Conservation (phyloP, 2,113 vertebrate genomes). For the Ictidomys tridecemlineatus region DNA sequence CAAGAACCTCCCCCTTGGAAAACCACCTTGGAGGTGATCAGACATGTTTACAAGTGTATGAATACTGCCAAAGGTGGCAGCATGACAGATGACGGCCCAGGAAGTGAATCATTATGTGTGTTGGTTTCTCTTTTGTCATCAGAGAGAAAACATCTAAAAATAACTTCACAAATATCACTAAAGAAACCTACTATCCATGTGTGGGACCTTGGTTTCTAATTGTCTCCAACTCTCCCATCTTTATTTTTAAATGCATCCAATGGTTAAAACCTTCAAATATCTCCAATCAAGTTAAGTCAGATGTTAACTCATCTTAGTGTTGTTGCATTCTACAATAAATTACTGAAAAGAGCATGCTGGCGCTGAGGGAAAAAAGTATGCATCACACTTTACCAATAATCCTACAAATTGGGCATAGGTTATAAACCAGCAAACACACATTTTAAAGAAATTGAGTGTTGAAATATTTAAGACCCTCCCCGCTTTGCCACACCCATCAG, state of each 20-base stretch:
- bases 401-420: conserved; percentile 33
- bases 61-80: background rate
- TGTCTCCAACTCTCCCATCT: background rate
- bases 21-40: background rate
- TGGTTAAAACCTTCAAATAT: conserved; percentile 68
- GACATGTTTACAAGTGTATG: background rate
- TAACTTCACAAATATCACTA: conserved; percentile 30
- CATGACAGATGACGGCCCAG: background rate
- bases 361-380: background rate
- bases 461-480: conserved; percentile 52
- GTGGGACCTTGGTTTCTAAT: background rate
- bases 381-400: conserved; percentile 15
- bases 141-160: conserved; percentile 51
- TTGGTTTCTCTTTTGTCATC: conserved; percentile 73
- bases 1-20: background rate
- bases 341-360: background rate
- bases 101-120: conserved; percentile 74
- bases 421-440: background rate
- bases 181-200: background rate
- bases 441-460: conserved; percentile 68
- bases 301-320: conserved; percentile 8
- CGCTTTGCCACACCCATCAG: background rate
- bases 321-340: background rate
- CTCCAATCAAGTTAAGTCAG: background rate
- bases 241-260: conserved; percentile 65